Percentiles rank a stretch among this genome's conserved stretches.
phyloP scores from a whole-genome alignment of 2,888 invertebrate species.

The Machimus rusticus region DNA sequence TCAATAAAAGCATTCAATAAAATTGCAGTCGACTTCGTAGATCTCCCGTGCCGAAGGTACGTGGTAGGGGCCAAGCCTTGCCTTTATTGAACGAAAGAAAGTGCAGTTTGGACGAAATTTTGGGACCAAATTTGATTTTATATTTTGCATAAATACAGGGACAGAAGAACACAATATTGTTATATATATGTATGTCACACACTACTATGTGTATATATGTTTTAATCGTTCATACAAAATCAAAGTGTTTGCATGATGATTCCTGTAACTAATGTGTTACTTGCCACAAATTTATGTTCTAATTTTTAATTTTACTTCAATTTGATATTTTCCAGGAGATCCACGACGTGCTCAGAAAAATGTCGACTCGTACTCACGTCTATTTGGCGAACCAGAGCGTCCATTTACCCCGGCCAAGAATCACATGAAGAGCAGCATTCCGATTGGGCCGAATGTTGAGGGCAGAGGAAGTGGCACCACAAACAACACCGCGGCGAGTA shows the following conservation, averaged over 20 bases:
- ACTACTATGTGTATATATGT: neutral
- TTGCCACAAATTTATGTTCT: neutral
- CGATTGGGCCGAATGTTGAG: conserved; percentile 62
- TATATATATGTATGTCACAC: too few species aligned
- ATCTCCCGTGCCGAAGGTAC: too few species aligned
- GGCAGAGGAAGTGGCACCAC: conserved; percentile 51
- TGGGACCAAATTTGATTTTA: neutral
- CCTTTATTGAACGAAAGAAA: neutral
- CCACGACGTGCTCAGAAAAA: conserved; percentile 60
- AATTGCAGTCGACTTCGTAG: neutral
- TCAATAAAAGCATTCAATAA: neutral
- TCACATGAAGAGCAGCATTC: conserved; percentile 67
- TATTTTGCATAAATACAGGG: neutral
- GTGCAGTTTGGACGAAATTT: neutral
- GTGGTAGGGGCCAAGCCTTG: neutral
- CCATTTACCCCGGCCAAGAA: conserved; percentile 65
- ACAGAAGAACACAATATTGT: neutral
- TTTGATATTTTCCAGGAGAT: conserved; percentile 54
- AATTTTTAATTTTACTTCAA: conserved; percentile 27
- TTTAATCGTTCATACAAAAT: neutral
- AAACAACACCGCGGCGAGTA: neutral
- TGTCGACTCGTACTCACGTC: conserved; percentile 66
- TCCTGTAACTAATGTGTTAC: conserved; percentile 15
- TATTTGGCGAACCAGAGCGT: conserved; percentile 67
- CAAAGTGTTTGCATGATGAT: conserved; percentile 16